Conservation (phyloP, 2,113 vertebrate species). For the Australoheros scitulus region DNA sequence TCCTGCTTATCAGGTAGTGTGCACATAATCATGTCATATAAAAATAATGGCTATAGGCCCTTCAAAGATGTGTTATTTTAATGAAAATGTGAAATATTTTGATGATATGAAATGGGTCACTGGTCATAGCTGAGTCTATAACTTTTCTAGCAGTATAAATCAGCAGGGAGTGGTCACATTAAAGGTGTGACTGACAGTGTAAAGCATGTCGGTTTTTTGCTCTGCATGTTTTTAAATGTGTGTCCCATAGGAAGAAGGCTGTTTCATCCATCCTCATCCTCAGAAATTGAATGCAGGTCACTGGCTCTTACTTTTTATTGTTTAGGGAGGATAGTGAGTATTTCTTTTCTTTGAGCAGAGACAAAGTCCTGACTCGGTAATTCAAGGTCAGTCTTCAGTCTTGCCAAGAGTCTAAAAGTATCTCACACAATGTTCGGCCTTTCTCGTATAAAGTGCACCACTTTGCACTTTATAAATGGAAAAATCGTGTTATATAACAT, state of each 20-base stretch:
- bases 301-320: not conserved
- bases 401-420: conserved; percentile 3
- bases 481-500: not conserved
- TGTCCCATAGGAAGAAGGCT: not conserved
- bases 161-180: not conserved
- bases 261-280: not conserved
- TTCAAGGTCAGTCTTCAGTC: not conserved
- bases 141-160: too few relatives aligned
- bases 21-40: too few relatives aligned
- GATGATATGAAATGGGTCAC: not conserved
- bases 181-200: not conserved
- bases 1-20: too few relatives aligned
- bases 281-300: not conserved
- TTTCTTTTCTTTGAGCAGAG: not conserved
- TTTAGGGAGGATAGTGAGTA: not conserved
- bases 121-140: not conserved
- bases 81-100: not conserved
- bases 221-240: not conserved
- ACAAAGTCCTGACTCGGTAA: not conserved
- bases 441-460: not conserved
- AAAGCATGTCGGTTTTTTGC: not conserved
- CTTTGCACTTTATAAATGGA: not conserved
- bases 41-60: not conserved
- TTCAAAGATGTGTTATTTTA: not conserved
- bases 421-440: not conserved